These are phyloP conservation scores for Pangasius sanitwongsei DNA, from an alignment of 2,797 vertebrate species.

Conservation along the genomic window DNA sequence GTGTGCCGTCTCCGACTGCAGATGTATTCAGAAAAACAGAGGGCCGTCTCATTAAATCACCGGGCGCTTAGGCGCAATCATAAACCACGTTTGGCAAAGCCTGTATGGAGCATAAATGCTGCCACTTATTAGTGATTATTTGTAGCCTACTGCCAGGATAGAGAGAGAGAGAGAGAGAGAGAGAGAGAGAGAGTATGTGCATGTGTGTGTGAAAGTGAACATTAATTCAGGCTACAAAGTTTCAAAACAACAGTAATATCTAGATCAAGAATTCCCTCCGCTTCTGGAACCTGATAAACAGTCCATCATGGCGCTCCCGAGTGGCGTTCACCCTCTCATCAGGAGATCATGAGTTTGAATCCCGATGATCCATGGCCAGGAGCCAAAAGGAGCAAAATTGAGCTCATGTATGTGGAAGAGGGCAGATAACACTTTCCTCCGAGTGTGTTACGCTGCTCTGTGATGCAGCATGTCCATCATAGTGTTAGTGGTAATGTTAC, in stretches of 20 bases:
- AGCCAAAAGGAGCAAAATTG: background rate
- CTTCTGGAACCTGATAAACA: background rate
- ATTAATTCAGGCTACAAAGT: background rate
- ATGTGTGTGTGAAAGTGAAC: background rate
- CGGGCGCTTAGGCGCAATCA: conserved; percentile 30
- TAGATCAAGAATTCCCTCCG: background rate
- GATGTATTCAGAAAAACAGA: conserved; percentile 43
- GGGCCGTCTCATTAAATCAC: conserved; percentile 49
- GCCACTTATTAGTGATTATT: conserved; percentile 64
- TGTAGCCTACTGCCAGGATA: conserved; percentile 56
- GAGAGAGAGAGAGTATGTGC: background rate
- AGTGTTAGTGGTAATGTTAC: background rate
- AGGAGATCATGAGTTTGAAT: background rate
- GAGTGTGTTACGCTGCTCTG: background rate
- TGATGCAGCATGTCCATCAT: background rate
- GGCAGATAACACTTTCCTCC: background rate
- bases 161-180: conserved; percentile 43
- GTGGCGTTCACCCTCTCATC: background rate
- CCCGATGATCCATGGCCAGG: background rate
- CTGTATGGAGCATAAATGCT: conserved; percentile 46
- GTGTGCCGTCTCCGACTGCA: conserved; percentile 30
- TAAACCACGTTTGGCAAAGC: conserved; percentile 45
- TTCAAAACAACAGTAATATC: background rate
- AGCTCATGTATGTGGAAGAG: background rate
- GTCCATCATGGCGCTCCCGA: background rate